Evolutionary conservation across 2,888 invertebrate species (phyloP), one percentile per base, ranked within the genome.

Genomic region (Limnephilus auricula): DNA sequence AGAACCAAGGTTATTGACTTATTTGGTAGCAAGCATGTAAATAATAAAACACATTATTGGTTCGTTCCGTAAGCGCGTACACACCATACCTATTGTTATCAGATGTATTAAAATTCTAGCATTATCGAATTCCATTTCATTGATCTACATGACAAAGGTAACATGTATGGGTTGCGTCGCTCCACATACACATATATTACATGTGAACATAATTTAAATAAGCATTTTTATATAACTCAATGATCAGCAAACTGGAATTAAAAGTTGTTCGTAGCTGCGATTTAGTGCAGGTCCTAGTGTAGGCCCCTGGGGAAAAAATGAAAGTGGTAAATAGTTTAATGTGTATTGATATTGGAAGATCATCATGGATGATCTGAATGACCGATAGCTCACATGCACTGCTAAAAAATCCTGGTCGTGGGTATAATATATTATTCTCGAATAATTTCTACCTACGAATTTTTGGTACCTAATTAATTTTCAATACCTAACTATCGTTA

Each of bases 131-230:
- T 45, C 87, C 65, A 87, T 87, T 78, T 78, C 87, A 87, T 87
- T 87, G 78, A 87, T 87, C 87, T 87, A 25, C 87, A 40, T 87
- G 87, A 87, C 87, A 87, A 87, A 87, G 78, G 87, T 87, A n/a
- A 78, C 25, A 32, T 78, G 87, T 78, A 34, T 31, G 65, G 78
- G 65, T 31, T 40, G 45, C n/a, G 40, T 32, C 13, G 15, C 80
- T 80, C 31, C 80, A 80, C 80, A 31, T 31, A 13, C 80, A 31
- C 5, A 18, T 25, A 25, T 65, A 25, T 65, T 6, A 65, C 6
- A 65, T 3, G 79, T 13, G 79, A 80, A 31, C 80, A 25, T 65
- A 65, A 65, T 18, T 65, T 25, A 65, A 65, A 65, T 65, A 25
- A 6, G 25, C 2, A 65, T 65, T 65, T 65, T 25, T 65, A 65